Percentiles rank a stretch among this genome's conserved stretches.
phyloP scores from a whole-genome alignment of 2,888 invertebrate species.

The Macaria notata region DNA sequence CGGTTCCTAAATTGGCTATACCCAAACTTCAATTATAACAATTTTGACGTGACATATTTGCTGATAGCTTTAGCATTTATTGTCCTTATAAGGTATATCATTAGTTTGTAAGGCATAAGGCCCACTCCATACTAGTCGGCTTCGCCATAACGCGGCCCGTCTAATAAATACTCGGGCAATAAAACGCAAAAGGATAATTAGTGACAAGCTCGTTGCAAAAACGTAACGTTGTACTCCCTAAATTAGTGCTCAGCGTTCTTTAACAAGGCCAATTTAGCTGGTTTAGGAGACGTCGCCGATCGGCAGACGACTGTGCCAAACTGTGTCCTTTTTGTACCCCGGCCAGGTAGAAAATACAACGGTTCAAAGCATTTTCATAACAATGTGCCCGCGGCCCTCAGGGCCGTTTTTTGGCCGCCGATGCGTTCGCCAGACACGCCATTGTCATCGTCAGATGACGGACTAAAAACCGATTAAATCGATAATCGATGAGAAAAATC shows the following conservation, averaged over 20 bases:
- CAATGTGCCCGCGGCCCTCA: constrained; percentile 78
- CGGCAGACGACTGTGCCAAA: constrained; percentile 69
- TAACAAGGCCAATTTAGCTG: constrained; percentile 73
- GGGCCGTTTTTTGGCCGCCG: constrained; percentile 69
- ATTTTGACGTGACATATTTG: constrained; percentile 39
- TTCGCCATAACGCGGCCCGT: constrained; percentile 40
- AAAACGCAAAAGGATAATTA: constrained; percentile 47
- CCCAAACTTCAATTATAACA: not conserved
- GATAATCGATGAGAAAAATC: constrained; percentile 70
- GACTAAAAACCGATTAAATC: constrained; percentile 72
- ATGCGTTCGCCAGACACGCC: constrained; percentile 76
- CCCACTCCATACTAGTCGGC: constrained; percentile 49
- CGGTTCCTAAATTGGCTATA: not conserved
- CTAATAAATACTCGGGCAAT: constrained; percentile 38
- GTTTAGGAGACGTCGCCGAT: constrained; percentile 55
- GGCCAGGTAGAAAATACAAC: constrained; percentile 76
- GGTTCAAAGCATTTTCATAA: constrained; percentile 78
- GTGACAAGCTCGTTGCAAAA: constrained; percentile 53
- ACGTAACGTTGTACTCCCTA: constrained; percentile 63
- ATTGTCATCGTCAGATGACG: constrained; percentile 78
- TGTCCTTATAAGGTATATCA: constrained; percentile 46
- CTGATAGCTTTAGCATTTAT: constrained; percentile 42
- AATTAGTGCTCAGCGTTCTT: constrained; percentile 72
- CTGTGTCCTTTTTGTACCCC: constrained; percentile 68
- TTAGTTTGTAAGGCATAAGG: constrained; percentile 44